These are phyloP conservation scores for Dipus sagitta DNA, from an alignment of 2,797 vertebrate species.

Conservation along the genomic window DNA sequence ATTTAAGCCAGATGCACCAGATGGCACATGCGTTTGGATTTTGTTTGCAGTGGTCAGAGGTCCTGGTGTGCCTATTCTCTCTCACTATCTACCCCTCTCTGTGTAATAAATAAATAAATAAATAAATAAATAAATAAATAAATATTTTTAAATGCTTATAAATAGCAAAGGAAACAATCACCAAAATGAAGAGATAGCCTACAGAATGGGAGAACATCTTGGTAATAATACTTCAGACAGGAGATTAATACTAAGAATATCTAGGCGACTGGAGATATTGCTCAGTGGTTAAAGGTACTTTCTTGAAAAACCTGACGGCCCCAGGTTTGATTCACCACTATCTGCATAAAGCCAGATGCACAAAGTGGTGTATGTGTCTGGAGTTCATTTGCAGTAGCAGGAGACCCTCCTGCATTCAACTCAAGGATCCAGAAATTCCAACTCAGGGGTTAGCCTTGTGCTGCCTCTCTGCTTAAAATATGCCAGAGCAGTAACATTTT, in stretches of 20 bases:
- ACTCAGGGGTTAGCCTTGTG: background rate
- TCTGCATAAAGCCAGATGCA: background rate
- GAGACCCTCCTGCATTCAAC: background rate
- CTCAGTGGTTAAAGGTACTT: background rate
- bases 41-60: no score
- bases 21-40: no score
- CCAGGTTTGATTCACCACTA: background rate
- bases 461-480: conserved; percentile 25
- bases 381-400: no score
- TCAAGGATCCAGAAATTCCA: background rate
- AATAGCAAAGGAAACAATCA: background rate
- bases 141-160: no score
- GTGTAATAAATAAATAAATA: no score
- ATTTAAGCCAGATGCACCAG: no score
- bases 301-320: background rate
- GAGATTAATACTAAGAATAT: background rate
- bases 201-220: background rate
- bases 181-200: background rate
- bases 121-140: no score
- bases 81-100: no score
- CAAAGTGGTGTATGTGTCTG: no score
- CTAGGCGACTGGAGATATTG: background rate
- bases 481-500: background rate
- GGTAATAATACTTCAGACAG: background rate
- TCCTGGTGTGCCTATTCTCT: no score